Conservation (phyloP, 2,797 vertebrate species). For the Pitangus sulphuratus region DNA sequence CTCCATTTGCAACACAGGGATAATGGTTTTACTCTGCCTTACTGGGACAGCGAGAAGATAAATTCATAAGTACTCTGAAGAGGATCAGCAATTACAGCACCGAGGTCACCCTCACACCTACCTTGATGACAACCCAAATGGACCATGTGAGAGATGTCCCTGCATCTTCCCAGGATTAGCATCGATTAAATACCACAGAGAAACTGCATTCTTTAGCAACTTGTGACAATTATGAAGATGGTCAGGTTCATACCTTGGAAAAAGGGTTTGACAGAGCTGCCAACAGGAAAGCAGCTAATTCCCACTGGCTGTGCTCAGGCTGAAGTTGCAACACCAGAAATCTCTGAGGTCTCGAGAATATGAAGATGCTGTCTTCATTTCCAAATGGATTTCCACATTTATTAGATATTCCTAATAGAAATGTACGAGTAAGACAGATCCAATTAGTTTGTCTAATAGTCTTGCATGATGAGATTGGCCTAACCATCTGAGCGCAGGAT, state of each 20-base stretch:
- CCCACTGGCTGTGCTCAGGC: neutral
- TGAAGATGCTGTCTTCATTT: neutral
- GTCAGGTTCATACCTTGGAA: neutral
- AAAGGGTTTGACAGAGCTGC: neutral
- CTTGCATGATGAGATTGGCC: conserved; percentile 37
- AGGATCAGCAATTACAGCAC: neutral
- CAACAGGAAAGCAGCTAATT: neutral
- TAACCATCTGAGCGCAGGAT: conserved; percentile 26
- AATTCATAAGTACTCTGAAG: neutral
- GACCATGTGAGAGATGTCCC: neutral
- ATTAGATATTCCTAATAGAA: conserved; percentile 45
- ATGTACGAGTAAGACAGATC: neutral
- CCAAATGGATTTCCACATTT: conserved; percentile 47
- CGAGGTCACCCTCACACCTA: neutral
- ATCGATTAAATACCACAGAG: neutral
- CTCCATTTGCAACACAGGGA: neutral
- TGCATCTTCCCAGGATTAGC: neutral
- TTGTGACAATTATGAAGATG: neutral
- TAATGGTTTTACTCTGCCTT: neutral
- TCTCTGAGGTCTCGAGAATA: neutral
- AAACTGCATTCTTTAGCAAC: neutral
- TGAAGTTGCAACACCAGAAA: neutral
- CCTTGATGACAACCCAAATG: neutral
- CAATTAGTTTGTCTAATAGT: conserved; percentile 59
- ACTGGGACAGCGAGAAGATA: neutral